phyloP scores from a whole-genome alignment of 92 coral and sea anemone genomes.

The Desmophyllum pertusum region DNA sequence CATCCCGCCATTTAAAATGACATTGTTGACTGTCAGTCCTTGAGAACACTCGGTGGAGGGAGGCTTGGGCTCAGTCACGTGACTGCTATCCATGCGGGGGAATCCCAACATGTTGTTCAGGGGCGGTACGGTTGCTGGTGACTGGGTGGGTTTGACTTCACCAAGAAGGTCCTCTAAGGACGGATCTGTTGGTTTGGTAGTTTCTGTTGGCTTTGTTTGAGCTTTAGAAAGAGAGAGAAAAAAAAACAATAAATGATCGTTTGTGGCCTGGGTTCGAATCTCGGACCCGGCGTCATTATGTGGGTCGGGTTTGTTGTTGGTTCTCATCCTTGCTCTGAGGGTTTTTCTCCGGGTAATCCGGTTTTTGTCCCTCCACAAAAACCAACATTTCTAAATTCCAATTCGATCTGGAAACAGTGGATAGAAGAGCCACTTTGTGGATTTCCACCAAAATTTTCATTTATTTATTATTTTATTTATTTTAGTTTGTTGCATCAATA shows the following conservation, averaged over 20 bases:
- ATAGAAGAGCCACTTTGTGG: too few species aligned
- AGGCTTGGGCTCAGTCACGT: slow-evolving; percentile 48
- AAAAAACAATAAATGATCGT: neutral
- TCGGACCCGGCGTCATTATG: too few species aligned
- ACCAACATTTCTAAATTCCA: too few species aligned
- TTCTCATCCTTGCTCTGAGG: too few species aligned
- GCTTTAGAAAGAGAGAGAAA: neutral
- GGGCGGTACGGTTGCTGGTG: slow-evolving; percentile 63
- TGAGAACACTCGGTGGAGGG: slow-evolving; percentile 66
- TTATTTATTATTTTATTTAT: too few species aligned
- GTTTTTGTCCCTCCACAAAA: too few species aligned
- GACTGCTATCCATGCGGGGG: slow-evolving; percentile 25
- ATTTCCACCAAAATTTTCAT: neutral
- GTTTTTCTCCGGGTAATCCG: too few species aligned
- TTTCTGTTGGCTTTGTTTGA: slow-evolving; percentile 25
- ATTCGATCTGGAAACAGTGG: too few species aligned
- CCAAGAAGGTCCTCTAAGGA: slow-evolving; percentile 86
- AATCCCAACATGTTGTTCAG: slow-evolving; percentile 60
- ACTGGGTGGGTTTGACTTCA: slow-evolving; percentile 66
- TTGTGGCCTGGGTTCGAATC: neutral
- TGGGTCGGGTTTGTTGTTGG: too few species aligned
- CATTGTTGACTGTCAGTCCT: slow-evolving; percentile 81
- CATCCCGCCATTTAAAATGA: slow-evolving; percentile 92
- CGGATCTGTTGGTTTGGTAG: slow-evolving; percentile 62
- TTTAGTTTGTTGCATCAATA: neutral